phyloP scores from a whole-genome alignment of 2,888 invertebrate genomes.

The Rugalucina vietnamica region DNA sequence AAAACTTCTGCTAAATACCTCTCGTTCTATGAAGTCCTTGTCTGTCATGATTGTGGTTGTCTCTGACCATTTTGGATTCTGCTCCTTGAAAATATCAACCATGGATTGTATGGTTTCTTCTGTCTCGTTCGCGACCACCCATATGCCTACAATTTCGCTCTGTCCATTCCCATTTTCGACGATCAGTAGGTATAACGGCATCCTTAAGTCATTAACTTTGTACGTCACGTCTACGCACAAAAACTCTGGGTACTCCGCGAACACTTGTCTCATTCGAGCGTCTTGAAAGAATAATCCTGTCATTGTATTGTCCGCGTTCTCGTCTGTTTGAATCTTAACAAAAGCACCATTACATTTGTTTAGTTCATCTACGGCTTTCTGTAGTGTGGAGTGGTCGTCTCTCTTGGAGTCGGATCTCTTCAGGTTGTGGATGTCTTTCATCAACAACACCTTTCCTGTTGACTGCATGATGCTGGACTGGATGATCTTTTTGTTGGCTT shows the following conservation, averaged over 20 bases:
- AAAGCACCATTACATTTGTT: conserved; percentile 10
- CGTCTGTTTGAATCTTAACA: conserved; percentile 19
- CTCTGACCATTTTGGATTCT: conserved; percentile 26
- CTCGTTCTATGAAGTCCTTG: conserved; percentile 33
- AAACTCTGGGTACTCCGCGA: conserved; percentile 15
- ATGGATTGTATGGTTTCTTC: neutral
- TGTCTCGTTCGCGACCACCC: conserved; percentile 27
- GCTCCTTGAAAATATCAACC: conserved; percentile 31
- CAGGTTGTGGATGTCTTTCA: conserved; percentile 37
- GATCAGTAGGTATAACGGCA: conserved; percentile 14
- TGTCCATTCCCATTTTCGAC: conserved; percentile 38
- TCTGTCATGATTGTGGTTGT: conserved; percentile 23
- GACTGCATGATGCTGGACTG: neutral
- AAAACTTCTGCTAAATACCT: neutral
- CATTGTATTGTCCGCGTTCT: neutral
- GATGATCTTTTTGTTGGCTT: conserved; percentile 32
- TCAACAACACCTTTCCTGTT: conserved; percentile 11
- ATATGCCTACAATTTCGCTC: conserved; percentile 19
- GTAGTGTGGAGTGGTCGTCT: conserved; percentile 15
- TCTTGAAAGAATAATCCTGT: conserved; percentile 36
- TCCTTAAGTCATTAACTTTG: conserved; percentile 31
- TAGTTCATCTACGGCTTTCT: conserved; percentile 18
- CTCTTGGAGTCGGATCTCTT: neutral
- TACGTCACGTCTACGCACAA: conserved; percentile 32
- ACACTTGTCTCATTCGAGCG: neutral